These are phyloP conservation scores for Octodon degus DNA, from an alignment of 2,113 vertebrate genomes.

Conservation along the genomic window DNA sequence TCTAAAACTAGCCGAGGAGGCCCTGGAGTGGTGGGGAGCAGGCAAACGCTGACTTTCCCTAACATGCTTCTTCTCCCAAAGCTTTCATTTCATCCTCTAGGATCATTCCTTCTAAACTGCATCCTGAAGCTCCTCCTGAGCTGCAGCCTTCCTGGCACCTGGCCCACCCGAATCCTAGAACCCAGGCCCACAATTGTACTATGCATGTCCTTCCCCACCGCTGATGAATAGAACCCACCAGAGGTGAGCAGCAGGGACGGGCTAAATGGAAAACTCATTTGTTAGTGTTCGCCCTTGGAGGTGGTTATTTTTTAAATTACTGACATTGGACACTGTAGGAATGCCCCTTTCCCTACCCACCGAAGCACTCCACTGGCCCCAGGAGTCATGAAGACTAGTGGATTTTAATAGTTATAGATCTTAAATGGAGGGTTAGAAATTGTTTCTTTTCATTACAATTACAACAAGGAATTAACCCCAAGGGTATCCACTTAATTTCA, in stretches of 20 bases:
- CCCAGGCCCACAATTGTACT: constrained; percentile 69
- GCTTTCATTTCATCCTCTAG: background rate
- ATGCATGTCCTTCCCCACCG: constrained; percentile 80
- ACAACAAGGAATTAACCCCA: constrained; percentile 91
- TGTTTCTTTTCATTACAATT: constrained; percentile 92
- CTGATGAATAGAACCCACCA: constrained; percentile 79
- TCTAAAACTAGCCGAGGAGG: background rate
- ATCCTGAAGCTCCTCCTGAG: background rate
- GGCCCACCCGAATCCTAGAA: constrained; percentile 65
- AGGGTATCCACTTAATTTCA: constrained; percentile 91
- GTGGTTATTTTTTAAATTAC: constrained; percentile 88
- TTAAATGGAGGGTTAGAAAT: constrained; percentile 89
- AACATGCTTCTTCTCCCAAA: background rate
- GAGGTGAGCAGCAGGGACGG: constrained; percentile 86
- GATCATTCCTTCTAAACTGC: background rate
- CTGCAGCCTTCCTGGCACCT: constrained; percentile 41
- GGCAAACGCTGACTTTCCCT: background rate
- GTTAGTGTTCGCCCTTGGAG: constrained; percentile 87
- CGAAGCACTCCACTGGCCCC: constrained; percentile 86
- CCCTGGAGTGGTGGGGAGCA: background rate
- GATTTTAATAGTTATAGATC: constrained; percentile 91
- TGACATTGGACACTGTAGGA: constrained; percentile 88
- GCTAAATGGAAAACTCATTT: constrained; percentile 85
- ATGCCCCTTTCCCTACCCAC: constrained; percentile 84
- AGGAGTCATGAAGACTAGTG: constrained; percentile 88